phyloP scores from a whole-genome alignment of 1,140 invertebrate species.

The Rhynchophorus ferrugineus region DNA sequence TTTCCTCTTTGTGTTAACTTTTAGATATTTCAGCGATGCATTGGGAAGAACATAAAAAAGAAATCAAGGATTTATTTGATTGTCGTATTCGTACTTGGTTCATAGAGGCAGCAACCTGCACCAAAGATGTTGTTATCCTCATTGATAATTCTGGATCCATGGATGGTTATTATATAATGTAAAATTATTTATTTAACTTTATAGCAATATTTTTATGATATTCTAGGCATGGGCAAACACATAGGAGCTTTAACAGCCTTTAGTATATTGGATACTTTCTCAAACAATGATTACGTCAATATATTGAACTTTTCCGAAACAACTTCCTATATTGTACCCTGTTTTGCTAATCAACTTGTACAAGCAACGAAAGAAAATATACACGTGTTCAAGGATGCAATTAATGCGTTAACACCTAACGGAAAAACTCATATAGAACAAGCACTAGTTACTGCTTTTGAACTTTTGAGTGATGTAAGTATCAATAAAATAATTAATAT shows the following conservation, averaged over 20 bases:
- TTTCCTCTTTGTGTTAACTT: slow-evolving; percentile 1
- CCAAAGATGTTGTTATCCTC: slow-evolving; percentile 94
- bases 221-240: slow-evolving; percentile 48
- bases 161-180: slow-evolving; percentile 62
- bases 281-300: slow-evolving; percentile 96
- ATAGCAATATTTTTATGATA: slow-evolving; percentile 1
- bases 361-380: slow-evolving; percentile 92
- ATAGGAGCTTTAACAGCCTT: slow-evolving; percentile 65
- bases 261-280: slow-evolving; percentile 88
- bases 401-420: slow-evolving; percentile 60
- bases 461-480: slow-evolving; percentile 63
- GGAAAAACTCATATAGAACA: slow-evolving; percentile 80
- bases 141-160: slow-evolving; percentile 97
- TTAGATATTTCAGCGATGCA: slow-evolving; percentile 40
- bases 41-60: slow-evolving; percentile 44
- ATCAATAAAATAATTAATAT: neutral
- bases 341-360: slow-evolving; percentile 76
- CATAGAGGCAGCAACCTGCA: slow-evolving; percentile 93
- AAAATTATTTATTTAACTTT: slow-evolving; percentile 30
- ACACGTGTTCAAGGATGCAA: slow-evolving; percentile 60
- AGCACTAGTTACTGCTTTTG: slow-evolving; percentile 81
- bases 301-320: slow-evolving; percentile 69
- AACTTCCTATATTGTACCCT: slow-evolving; percentile 62
- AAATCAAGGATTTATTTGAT: slow-evolving; percentile 64
- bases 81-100: slow-evolving; percentile 87